Evolutionary conservation across 2,113 vertebrate genomes (phyloP).

Genomic region (Mirounga angustirostris): DNA sequence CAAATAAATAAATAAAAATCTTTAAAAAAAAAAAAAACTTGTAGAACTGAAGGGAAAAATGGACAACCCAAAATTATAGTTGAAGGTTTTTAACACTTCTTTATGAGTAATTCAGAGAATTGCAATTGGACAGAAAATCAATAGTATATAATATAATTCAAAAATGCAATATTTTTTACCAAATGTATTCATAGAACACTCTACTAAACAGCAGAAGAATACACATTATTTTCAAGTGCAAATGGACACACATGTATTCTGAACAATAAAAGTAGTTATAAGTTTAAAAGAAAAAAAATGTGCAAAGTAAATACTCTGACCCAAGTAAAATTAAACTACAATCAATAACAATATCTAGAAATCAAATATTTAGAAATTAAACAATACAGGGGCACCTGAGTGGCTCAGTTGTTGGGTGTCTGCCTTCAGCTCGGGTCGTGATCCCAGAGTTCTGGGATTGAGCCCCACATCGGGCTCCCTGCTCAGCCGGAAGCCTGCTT

Average conservation of each 20-base stretch:
- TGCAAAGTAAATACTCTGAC: neutral
- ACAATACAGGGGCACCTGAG: neutral
- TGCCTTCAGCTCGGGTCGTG: too few relatives aligned
- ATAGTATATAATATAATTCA: neutral
- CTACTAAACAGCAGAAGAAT: neutral
- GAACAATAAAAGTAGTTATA: neutral
- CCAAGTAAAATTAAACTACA: neutral
- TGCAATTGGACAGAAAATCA: neutral
- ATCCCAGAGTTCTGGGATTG: too few relatives aligned
- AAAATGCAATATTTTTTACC: neutral
- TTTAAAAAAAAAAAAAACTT: neutral
- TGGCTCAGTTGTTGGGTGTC: too few relatives aligned
- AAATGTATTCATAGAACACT: neutral
- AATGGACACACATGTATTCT: neutral
- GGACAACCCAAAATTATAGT: neutral
- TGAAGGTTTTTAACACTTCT: neutral
- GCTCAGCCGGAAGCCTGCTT: too few relatives aligned
- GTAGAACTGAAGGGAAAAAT: neutral
- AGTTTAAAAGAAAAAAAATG: neutral
- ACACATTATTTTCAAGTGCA: neutral
- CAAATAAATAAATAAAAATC: too few relatives aligned
- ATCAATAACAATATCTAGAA: neutral
- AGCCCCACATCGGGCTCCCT: too few relatives aligned
- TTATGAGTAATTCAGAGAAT: neutral
- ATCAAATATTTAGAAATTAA: conserved; percentile 23